A percentile compares a stretch with the other conserved stretches of the same genome.
Evolutionary conservation across 2,888 invertebrate genomes (phyloP).

Genomic region (Chaetoderma sp.): DNA sequence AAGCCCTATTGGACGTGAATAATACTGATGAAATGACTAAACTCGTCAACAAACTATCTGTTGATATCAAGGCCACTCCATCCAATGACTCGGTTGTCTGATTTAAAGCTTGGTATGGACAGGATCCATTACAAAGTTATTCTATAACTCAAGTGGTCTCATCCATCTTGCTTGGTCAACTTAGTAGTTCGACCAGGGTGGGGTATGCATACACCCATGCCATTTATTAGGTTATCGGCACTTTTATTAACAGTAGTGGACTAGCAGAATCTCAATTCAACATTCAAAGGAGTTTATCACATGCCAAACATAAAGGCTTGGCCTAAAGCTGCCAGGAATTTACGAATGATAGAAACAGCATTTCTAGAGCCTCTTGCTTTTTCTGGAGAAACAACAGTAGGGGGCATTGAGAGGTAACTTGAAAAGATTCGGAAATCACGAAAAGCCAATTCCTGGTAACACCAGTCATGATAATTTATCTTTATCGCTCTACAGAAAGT

Average conservation of each 20-base stretch:
- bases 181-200: slow-evolving; percentile 22
- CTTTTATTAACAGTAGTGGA: slow-evolving; percentile 2
- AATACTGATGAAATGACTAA: too few relatives aligned
- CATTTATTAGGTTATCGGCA: neutral
- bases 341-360: slow-evolving; percentile 12
- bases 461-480: slow-evolving; percentile 1
- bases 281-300: slow-evolving; percentile 12
- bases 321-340: slow-evolving; percentile 13
- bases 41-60: too few relatives aligned
- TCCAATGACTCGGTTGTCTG: too few relatives aligned
- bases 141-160: slow-evolving; percentile 20
- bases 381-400: too few relatives aligned
- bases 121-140: too few relatives aligned
- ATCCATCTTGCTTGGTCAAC: slow-evolving; percentile 10
- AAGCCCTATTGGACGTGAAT: too few relatives aligned
- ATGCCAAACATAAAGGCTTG: slow-evolving; percentile 25
- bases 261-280: slow-evolving; percentile 8
- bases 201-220: too few relatives aligned
- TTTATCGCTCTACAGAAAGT: slow-evolving; percentile 10
- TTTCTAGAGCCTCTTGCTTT: neutral
- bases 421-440: slow-evolving; percentile 4
- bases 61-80: too few relatives aligned
- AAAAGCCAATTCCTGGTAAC: slow-evolving; percentile 6
- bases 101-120: too few relatives aligned
- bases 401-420: neutral